These are phyloP conservation scores for Monarcha castaneiventris DNA, from an alignment of 2,113 vertebrate genomes.

Conservation along the genomic window DNA sequence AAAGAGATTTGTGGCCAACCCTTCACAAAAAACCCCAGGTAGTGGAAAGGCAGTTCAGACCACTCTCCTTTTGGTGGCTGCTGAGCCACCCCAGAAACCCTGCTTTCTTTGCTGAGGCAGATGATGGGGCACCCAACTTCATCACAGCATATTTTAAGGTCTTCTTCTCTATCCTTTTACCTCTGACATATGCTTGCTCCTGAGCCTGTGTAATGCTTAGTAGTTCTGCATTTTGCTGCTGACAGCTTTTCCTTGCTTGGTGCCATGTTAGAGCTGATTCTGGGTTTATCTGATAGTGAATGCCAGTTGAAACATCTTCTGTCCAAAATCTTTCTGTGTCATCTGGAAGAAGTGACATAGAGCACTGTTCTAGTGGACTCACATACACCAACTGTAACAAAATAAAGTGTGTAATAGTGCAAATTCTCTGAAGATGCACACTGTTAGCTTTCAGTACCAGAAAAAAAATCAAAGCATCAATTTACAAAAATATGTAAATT, in stretches of 20 bases:
- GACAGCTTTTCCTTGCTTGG: conserved; percentile 89
- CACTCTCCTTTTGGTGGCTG: not conserved
- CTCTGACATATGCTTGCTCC: conserved; percentile 86
- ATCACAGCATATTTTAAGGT: not conserved
- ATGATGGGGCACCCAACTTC: not conserved
- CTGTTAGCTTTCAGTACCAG: not conserved
- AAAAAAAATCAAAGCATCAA: not conserved
- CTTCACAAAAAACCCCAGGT: not conserved
- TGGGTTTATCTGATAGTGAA: conserved; percentile 85
- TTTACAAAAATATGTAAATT: not conserved
- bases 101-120: not conserved
- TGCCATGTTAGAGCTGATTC: conserved; percentile 85
- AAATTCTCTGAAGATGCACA: not conserved
- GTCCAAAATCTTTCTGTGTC: conserved; percentile 76
- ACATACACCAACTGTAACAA: not conserved
- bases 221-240: conserved; percentile 86
- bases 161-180: conserved; percentile 58
- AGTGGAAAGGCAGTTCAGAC: not conserved
- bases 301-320: conserved; percentile 78
- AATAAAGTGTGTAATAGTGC: not conserved
- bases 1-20: not conserved
- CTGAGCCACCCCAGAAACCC: not conserved
- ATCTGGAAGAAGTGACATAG: conserved; percentile 1
- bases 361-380: not conserved
- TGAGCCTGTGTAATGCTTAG: conserved; percentile 85